Base-by-base conservation (phyloP, 2,888 invertebrate species). In the Morpho achilles region DNA sequence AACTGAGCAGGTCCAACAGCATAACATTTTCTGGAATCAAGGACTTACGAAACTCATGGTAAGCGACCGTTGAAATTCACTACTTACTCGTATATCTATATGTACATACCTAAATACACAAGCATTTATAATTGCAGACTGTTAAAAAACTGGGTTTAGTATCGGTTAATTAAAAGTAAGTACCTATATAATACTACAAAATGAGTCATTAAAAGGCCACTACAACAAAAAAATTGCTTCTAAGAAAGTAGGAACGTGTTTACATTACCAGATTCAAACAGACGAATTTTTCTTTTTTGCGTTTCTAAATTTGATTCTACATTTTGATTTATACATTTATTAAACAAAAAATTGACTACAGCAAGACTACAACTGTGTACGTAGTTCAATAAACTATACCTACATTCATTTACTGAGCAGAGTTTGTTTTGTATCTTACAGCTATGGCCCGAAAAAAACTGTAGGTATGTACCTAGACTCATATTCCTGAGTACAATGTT, bases 21-120 rank as follows among this genome's bases (percentile, higher is more conserved):
- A 94, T 94, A 74, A 92, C 88, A 50, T 89, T 93, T 67, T 86
- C 89, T 48, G 92, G 92, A 67, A 79, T 93, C 58, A 92, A 92
- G 71, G 90, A 91, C 69, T 74, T 91, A 32, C 88, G 81, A 71
- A 93, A 93, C 73, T 91, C 93, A 67, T 93, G 93, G 93, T 93
- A 74, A 91, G 92, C 32, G 32, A 32, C 32, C 3, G 32, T 32
- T 32, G 32, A 32, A 32, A 32, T 32, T 32, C 32, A 32, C 32
- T 32, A 32, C 32, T 32, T 32, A 32, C 32, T 32, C 8, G 4
- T 32, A 48, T 9, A 9, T 16, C 32, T 46, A 46, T 48, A 48
- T 7, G 45, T 45, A 45, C 9, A 7, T 23, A 47, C 7, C 22
- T 23, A 8, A 1, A 8, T 46, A 46, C 46, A 8, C 9, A 23